These are phyloP conservation scores for Lytechinus pictus DNA, from an alignment of 35 echinoderm and acorn worm genomes.

Conservation along the genomic window DNA sequence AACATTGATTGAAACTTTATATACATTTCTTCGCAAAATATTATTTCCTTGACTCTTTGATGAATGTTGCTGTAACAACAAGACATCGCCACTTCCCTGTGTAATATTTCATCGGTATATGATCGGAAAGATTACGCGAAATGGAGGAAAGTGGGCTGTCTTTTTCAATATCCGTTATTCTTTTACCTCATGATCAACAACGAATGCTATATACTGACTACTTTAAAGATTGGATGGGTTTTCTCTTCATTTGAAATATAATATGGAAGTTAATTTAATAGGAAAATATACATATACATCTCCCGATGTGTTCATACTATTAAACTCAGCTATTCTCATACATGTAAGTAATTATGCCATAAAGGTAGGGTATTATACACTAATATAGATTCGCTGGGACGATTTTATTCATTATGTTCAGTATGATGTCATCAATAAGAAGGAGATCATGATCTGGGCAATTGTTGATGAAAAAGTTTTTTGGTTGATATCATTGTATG, in stretches of 20 bases:
- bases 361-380: neutral
- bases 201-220: neutral
- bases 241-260: neutral
- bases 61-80: neutral
- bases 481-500: too few species aligned
- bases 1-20: too few species aligned
- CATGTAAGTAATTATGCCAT: neutral
- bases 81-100: neutral
- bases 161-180: neutral
- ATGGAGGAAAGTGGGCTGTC: neutral
- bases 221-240: neutral
- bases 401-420: neutral
- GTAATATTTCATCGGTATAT: conserved; percentile 1
- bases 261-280: neutral
- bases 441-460: too few species aligned
- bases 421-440: neutral
- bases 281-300: neutral
- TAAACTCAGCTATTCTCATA: neutral
- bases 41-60: neutral
- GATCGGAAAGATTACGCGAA: conserved; percentile 9
- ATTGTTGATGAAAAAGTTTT: too few species aligned
- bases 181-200: neutral
- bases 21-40: neutral
- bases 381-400: neutral
- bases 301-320: neutral